These are phyloP conservation scores for Drosophila buzzatii DNA, from an alignment of 2,888 invertebrate species.

Conservation along the genomic window DNA sequence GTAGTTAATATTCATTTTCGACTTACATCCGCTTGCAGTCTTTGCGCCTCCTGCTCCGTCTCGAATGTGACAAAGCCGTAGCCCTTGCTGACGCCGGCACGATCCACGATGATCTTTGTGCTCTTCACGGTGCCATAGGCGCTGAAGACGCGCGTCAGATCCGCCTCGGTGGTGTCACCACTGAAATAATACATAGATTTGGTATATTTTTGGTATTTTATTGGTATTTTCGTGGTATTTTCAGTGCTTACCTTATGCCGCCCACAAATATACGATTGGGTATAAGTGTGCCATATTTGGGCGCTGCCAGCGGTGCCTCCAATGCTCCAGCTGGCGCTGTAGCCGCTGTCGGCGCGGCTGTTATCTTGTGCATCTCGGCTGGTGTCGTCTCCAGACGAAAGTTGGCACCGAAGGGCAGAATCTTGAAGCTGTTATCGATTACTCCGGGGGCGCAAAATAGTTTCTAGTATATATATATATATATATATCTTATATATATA, in stretches of 20 bases:
- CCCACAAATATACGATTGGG: constrained; percentile 98
- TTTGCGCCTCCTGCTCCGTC: constrained; percentile 93
- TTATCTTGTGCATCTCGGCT: constrained; percentile 83
- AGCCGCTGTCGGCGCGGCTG: constrained; percentile 81
- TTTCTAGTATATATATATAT: constrained; percentile 5
- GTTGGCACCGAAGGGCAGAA: constrained; percentile 83
- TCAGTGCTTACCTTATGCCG: constrained; percentile 90
- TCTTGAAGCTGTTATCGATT: constrained; percentile 74
- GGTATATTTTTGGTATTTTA: background rate
- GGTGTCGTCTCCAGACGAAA: constrained; percentile 83
- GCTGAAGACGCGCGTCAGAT: constrained; percentile 95
- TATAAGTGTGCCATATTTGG: constrained; percentile 93
- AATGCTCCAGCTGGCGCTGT: constrained; percentile 81
- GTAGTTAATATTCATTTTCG: constrained; percentile 14
- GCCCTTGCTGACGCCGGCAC: constrained; percentile 96
- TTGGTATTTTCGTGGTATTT: background rate
- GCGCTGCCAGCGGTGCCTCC: constrained; percentile 85
- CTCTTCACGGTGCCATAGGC: constrained; percentile 95
- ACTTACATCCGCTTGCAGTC: constrained; percentile 89
- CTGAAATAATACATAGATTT: constrained; percentile 54
- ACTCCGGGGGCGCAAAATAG: constrained; percentile 19
- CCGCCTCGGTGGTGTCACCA: constrained; percentile 96
- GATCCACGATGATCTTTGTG: constrained; percentile 97
- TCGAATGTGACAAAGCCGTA: constrained; percentile 93
- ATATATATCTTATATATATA: constrained; percentile 5